Conservation (phyloP, 1,140 invertebrate species). For the Diploscapter pachys region DNA sequence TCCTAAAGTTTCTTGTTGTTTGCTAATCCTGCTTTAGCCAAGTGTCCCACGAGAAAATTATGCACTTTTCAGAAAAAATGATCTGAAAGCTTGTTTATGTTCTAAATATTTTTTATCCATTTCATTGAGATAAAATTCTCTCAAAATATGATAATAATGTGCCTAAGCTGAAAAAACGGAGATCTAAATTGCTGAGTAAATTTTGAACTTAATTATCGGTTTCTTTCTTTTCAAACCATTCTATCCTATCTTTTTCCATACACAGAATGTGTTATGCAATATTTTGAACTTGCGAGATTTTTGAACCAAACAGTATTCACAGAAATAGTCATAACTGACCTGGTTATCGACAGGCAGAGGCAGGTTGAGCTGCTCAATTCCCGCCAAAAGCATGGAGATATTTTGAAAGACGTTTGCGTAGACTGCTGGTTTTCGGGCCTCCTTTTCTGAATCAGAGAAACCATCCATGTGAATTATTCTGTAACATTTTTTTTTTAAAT, state of each 20-base stretch:
- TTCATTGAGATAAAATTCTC: too few relatives aligned
- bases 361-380: constrained; percentile 14
- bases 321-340: too few relatives aligned
- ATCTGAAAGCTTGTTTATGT: not conserved
- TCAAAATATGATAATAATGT: too few relatives aligned
- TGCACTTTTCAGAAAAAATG: not conserved
- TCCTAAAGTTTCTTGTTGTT: not conserved
- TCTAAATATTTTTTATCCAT: too few relatives aligned
- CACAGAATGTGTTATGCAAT: too few relatives aligned
- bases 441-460: constrained; percentile 49
- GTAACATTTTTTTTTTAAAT: not conserved
- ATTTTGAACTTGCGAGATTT: too few relatives aligned
- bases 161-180: too few relatives aligned
- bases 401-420: constrained; percentile 49
- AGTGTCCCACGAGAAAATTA: not conserved
- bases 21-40: not conserved
- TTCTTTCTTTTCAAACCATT: too few relatives aligned
- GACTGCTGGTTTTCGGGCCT: constrained; percentile 46
- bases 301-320: too few relatives aligned
- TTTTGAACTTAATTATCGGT: too few relatives aligned
- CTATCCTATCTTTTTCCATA: too few relatives aligned
- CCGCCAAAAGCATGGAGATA: constrained; percentile 34
- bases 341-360: not conserved
- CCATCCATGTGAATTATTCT: constrained; percentile 54
- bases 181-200: too few relatives aligned